Base-by-base conservation (phyloP, 92 coral and sea anemone species). In the Porites rus region DNA sequence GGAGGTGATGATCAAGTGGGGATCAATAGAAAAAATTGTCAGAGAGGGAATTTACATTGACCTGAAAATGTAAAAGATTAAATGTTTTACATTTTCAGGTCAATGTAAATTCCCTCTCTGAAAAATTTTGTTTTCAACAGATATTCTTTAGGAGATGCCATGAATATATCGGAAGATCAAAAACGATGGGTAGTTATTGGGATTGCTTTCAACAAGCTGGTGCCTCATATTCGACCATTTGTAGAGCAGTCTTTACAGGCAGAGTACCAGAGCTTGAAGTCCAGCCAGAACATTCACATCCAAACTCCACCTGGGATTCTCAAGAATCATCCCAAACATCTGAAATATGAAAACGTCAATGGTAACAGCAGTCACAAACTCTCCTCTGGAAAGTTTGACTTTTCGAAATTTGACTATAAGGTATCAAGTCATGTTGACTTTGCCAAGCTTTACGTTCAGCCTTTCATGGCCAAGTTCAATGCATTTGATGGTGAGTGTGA, bases 101-200 rank as follows among this genome's bases (percentile, higher is more conserved):
- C n/a, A n/a, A n/a, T n/a, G n/a, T n/a, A n/a, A n/a, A n/a, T n/a
- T n/a, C n/a, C n/a, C n/a, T n/a, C n/a, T n/a, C n/a, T n/a, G n/a
- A n/a, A n/a, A n/a, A n/a, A n/a, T 28, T 28, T 28, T 31, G 28
- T 31, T 31, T 31, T 31, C 43, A 31, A 31, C 2, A 31, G 43
- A 31, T 4, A 31, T 31, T 56, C 60, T 56, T 56, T 62, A 62
- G 66, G 66, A 9, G 74, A 10, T 25, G 52, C 19, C 19, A 72
- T 72, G 76, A 75, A 51, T 62, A 65, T n/a, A 52, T 72, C 28
- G 8, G 92, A 79, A 64, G 79, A 90, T 20, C 87, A 90, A 79
- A 81, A 87, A 69, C 84, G 92, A 69, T 89, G 92, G 92, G 24
- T 89, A 62, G 90, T 89, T 8, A 56, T 72, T 85, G 93, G 93